These are phyloP conservation scores for Apogon hyalosoma DNA, from an alignment of 2,797 vertebrate species.

Conservation along the genomic window DNA sequence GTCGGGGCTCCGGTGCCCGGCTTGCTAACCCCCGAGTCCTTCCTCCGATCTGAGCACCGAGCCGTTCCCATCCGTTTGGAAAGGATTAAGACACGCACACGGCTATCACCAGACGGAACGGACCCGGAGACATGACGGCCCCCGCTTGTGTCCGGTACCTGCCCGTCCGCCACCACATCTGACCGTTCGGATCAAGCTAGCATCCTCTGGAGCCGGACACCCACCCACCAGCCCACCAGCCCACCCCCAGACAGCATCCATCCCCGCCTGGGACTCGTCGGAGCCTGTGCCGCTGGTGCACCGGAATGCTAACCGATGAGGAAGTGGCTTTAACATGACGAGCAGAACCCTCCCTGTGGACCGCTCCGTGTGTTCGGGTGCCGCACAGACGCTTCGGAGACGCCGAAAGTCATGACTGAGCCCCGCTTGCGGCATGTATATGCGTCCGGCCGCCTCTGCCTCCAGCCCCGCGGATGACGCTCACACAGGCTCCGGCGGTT, in stretches of 20 bases:
- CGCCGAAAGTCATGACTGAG: constrained; percentile 64
- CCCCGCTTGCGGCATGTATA: constrained; percentile 68
- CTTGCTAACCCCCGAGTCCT: constrained; percentile 66
- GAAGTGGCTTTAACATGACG: constrained; percentile 57
- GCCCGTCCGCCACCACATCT: constrained; percentile 37
- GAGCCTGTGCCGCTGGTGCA: constrained; percentile 13
- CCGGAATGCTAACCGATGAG: constrained; percentile 61
- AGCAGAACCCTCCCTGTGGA: constrained; percentile 3
- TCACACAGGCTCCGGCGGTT: constrained; percentile 60
- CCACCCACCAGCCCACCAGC: constrained; percentile 32
- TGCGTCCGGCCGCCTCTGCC: constrained; percentile 68
- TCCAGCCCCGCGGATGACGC: constrained; percentile 80
- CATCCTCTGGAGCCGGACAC: constrained; percentile 67
- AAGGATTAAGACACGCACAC: constrained; percentile 16
- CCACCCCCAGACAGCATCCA: too few relatives aligned
- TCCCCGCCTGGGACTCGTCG: constrained; percentile 43
- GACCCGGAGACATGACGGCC: not conserved
- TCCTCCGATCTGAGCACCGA: constrained; percentile 47
- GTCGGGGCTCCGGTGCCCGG: constrained; percentile 58
- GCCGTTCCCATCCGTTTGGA: constrained; percentile 28
- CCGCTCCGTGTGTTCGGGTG: constrained; percentile 24
- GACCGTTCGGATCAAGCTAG: constrained; percentile 66
- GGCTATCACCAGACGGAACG: not conserved
- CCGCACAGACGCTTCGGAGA: constrained; percentile 34
- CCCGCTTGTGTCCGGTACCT: constrained; percentile 1